Evolutionary conservation across 2,888 invertebrate species (phyloP), one percentile per base, ranked within the genome.

Genomic region (Hanleya hanleyi): DNA sequence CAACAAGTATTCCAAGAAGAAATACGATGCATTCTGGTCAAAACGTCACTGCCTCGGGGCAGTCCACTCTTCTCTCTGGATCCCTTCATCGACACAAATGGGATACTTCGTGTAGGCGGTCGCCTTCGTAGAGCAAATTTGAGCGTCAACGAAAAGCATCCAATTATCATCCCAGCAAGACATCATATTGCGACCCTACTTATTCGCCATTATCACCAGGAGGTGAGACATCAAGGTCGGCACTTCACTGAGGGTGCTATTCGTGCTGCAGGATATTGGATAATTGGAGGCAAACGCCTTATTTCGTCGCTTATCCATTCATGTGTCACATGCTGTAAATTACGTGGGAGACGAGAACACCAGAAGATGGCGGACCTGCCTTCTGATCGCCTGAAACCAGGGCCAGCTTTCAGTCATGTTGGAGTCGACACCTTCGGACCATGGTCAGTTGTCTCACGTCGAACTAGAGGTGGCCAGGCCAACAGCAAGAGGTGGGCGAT

Each of bases 301-400:
- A 49, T 73, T 1, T 64, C 41, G 7, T 69, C 65, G 4, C 26
- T 77, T 0, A 66, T 75, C 4, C 57, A 62, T 51, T 57, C 50
- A 7, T 77, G 77, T 67, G 73, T 77, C 35, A 69, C 2, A 5
- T 75, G 77, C 49, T 41, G 61, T 12, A 77, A 67, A 41, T 65
- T 73, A 5, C 38, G 77, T 33, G 57, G 73, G 18, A 57, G 33
- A n/a, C 38, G 69, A 22, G 38, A 50, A 18, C n/a, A n/a, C 6
- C 77, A 75, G 41, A 70, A 71, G 15, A 79, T 79, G 77, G 57
- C 77, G 35, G 66, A n/a, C n/a, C n/a, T n/a, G n/a, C n/a, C n/a
- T n/a, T n/a, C n/a, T n/a, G 57, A 9, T 26, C 67, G 6, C 67
- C 67, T 22, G 41, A 41, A 61, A 36, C 69, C 18, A 36, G 6